Evolutionary conservation across 2,888 invertebrate species (phyloP).

Genomic region (Amblyjoppa fuscipennis): DNA sequence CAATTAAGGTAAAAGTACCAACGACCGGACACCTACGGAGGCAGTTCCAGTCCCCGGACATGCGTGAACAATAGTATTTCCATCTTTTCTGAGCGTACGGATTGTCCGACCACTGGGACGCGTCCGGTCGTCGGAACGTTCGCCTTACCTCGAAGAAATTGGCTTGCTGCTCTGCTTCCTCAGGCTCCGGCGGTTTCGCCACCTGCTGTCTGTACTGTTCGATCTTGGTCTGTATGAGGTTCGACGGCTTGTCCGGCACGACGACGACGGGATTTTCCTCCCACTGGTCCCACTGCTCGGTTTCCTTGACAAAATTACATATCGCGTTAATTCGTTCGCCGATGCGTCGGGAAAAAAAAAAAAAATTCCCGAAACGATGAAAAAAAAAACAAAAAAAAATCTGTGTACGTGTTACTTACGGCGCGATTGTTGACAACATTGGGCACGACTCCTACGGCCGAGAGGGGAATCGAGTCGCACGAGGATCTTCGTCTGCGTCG

Average conservation of each 20-base stretch:
- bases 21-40: no score
- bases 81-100: no score
- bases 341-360: neutral
- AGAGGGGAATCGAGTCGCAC: conserved; percentile 87
- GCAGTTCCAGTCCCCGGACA: no score
- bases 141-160: conserved; percentile 87
- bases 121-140: no score
- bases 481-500: conserved; percentile 86
- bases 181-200: conserved; percentile 83
- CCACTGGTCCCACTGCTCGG: conserved; percentile 88
- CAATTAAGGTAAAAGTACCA: conserved; percentile 27
- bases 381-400: conserved; percentile 20
- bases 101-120: no score
- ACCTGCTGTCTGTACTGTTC: conserved; percentile 88
- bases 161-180: conserved; percentile 84
- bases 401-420: conserved; percentile 65
- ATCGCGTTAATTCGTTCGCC: neutral
- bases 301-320: conserved; percentile 75
- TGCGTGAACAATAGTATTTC: no score
- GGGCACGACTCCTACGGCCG: conserved; percentile 87
- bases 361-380: conserved; percentile 42
- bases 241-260: conserved; percentile 82
- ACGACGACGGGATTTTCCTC: conserved; percentile 86
- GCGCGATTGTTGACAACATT: conserved; percentile 75
- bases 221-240: conserved; percentile 88